phyloP scores from a whole-genome alignment of 2,797 vertebrate species.

The Hyperoplus immaculatus region DNA sequence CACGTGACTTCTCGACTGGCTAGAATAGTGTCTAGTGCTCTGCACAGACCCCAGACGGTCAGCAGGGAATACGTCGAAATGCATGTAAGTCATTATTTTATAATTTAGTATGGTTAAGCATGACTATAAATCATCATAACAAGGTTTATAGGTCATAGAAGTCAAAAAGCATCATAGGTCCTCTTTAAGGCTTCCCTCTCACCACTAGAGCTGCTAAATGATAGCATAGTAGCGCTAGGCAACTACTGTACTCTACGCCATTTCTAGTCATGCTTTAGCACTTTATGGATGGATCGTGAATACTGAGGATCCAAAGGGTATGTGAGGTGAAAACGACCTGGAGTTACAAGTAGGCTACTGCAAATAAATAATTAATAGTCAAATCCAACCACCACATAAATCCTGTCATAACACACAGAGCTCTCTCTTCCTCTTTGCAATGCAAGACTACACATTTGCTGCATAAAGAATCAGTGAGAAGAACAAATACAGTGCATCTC shows the following conservation, averaged over 20 bases:
- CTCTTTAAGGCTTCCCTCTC: slow-evolving; percentile 39
- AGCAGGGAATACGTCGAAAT: too few relatives aligned
- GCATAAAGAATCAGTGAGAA: slow-evolving; percentile 13
- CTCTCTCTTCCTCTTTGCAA: neutral
- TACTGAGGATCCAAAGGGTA: neutral
- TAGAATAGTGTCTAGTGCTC: too few relatives aligned
- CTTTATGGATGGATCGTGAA: slow-evolving; percentile 6
- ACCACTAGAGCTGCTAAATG: slow-evolving; percentile 43
- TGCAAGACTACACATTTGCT: slow-evolving; percentile 10
- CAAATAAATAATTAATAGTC: slow-evolving; percentile 37
- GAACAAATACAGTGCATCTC: slow-evolving; percentile 11
- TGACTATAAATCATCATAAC: too few relatives aligned
- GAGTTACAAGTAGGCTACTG: slow-evolving; percentile 10
- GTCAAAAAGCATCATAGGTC: too few relatives aligned
- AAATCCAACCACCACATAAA: neutral
- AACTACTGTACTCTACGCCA: neutral
- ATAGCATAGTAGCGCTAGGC: slow-evolving; percentile 18
- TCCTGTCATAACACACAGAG: slow-evolving; percentile 14
- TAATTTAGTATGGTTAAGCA: too few relatives aligned
- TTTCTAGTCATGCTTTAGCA: slow-evolving; percentile 2
- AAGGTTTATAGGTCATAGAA: too few relatives aligned
- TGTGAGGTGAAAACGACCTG: slow-evolving; percentile 1
- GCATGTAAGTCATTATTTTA: too few relatives aligned
- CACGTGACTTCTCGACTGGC: too few relatives aligned
- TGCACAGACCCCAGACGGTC: too few relatives aligned